Percentiles rank a stretch among this genome's conserved stretches.
Evolutionary conservation across 2,888 invertebrate species (phyloP).

Genomic region (Cheilosia variabilis): DNA sequence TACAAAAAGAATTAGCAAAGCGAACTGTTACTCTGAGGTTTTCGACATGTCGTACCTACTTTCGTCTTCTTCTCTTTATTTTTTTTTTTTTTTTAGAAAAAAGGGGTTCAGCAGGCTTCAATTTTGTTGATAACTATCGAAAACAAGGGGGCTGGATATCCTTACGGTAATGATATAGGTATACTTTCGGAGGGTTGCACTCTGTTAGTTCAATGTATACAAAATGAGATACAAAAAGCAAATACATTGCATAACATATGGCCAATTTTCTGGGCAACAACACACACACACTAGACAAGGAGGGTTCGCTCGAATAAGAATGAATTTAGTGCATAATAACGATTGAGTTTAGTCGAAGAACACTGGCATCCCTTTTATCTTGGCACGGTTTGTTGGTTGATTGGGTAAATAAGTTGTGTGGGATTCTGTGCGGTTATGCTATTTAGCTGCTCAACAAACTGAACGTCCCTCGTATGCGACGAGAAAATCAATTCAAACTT

Average conservation of each 20-base stretch:
- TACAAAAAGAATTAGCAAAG: constrained; percentile 69
- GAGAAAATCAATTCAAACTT: constrained; percentile 65
- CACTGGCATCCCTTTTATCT: constrained; percentile 38
- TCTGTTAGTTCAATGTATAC: constrained; percentile 49
- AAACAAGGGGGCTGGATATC: constrained; percentile 9
- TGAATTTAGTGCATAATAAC: constrained; percentile 30
- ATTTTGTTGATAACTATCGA: constrained; percentile 61
- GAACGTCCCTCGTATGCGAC: constrained; percentile 12
- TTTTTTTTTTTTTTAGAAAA: constrained; percentile 11
- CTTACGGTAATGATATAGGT: background rate
- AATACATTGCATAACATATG: constrained; percentile 74
- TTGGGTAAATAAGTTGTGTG: constrained; percentile 65
- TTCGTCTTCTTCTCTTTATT: no score
- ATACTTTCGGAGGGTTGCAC: constrained; percentile 30
- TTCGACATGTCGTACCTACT: background rate
- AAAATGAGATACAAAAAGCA: constrained; percentile 69
- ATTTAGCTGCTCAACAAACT: constrained; percentile 66
- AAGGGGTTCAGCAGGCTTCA: constrained; percentile 57
- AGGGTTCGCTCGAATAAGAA: constrained; percentile 31
- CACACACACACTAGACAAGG: constrained; percentile 21
- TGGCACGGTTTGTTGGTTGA: constrained; percentile 62
- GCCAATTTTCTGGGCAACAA: constrained; percentile 70
- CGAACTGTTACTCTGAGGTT: constrained; percentile 54
- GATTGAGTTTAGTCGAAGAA: constrained; percentile 32
- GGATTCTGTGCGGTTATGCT: constrained; percentile 69